phyloP scores from a whole-genome alignment of 1,140 invertebrate genomes.

The Phenacoccus solenopsis region DNA sequence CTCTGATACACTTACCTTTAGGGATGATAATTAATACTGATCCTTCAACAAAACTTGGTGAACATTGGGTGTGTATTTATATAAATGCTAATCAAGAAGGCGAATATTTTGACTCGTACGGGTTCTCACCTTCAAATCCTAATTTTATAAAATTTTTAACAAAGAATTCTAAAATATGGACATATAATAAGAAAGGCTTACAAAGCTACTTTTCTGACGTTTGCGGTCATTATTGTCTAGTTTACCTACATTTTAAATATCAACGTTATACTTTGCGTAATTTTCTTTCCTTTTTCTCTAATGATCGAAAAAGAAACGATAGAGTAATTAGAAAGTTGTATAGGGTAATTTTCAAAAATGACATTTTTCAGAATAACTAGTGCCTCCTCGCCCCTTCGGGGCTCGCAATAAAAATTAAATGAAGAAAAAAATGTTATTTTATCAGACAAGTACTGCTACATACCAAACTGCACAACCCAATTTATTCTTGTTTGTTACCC shows the following conservation, averaged over 20 bases:
- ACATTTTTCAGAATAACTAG: no score
- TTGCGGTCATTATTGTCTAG: not conserved
- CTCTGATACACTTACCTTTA: not conserved
- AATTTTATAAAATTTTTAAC: not conserved
- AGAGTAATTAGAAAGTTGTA: not conserved
- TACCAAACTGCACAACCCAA: no score
- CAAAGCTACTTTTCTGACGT: not conserved
- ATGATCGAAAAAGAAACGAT: not conserved
- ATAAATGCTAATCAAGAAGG: not conserved
- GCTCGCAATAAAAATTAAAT: no score
- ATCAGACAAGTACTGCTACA: no score
- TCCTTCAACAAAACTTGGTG: not conserved
- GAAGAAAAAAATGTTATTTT: no score
- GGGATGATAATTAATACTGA: not conserved
- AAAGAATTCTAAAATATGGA: not conserved
- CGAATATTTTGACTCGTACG: not conserved
- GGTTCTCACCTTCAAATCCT: not conserved
- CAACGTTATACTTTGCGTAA: not conserved
- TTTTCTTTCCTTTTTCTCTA: not conserved
- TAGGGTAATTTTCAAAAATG: not conserved
- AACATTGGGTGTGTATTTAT: not conserved
- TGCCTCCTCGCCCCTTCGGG: no score
- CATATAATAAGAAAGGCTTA: not conserved
- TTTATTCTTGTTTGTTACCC: no score
- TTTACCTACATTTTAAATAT: not conserved